Evolutionary conservation across 2,797 vertebrate species (phyloP).

Genomic region (Agapornis canus): DNA sequence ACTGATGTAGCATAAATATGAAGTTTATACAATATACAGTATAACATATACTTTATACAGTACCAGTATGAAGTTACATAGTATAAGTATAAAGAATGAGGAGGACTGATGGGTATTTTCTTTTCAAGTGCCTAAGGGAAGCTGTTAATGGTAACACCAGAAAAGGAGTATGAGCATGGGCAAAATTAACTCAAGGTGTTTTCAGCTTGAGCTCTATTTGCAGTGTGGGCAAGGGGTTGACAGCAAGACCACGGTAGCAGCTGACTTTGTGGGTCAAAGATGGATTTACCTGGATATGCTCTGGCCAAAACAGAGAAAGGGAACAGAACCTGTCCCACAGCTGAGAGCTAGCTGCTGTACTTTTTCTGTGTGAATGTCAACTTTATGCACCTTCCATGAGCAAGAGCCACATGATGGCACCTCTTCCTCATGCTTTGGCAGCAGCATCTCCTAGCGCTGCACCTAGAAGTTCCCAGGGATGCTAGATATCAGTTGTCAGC

Average conservation of each 20-base stretch:
- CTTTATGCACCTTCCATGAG: not conserved
- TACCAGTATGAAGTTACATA: not conserved
- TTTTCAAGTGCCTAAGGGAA: not conserved
- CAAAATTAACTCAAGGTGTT: not conserved
- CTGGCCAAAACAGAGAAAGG: not conserved
- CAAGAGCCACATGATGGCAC: not conserved
- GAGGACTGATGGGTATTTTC: not conserved
- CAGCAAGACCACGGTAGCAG: not conserved
- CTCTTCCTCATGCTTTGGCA: rapidly evolving
- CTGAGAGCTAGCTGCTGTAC: not conserved
- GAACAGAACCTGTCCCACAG: not conserved
- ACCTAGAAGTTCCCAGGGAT: not conserved
- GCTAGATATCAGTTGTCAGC: not conserved
- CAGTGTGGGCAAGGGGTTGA: not conserved
- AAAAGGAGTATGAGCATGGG: not conserved
- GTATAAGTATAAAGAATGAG: not conserved
- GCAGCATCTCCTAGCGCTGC: not conserved
- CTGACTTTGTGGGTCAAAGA: not conserved
- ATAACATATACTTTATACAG: not conserved
- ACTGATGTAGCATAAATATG: not conserved
- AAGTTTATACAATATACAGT: not conserved
- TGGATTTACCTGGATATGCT: not conserved
- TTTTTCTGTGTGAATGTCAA: not conserved
- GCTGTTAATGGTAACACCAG: not conserved
- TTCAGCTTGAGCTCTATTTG: not conserved